A percentile compares a stretch with the other conserved stretches of the same genome.
These are phyloP conservation scores for Nasonia oneida DNA, from an alignment of 2,888 invertebrate genomes.

Conservation along the genomic window DNA sequence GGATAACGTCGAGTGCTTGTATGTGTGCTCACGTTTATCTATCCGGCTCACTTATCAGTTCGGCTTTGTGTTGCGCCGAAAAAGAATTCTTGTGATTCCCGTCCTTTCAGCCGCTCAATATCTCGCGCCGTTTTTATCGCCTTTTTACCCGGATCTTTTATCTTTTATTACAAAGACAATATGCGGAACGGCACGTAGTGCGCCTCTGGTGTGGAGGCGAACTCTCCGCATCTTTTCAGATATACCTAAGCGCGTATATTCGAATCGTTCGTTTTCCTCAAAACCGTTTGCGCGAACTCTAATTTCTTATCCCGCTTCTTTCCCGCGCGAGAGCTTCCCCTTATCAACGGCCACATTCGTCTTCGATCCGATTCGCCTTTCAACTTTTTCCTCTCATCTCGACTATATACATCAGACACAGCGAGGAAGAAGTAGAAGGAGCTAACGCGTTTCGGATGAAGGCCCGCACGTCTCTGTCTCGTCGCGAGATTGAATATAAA, in stretches of 20 bases:
- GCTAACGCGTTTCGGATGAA: conserved; percentile 78
- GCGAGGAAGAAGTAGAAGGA: conserved; percentile 10
- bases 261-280: neutral
- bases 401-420: neutral
- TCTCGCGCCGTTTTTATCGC: conserved; percentile 31
- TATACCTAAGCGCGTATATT: neutral
- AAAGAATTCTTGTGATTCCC: conserved; percentile 1
- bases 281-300: neutral
- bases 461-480: conserved; percentile 66
- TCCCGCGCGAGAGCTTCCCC: conserved; percentile 35
- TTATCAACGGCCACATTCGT: conserved; percentile 46
- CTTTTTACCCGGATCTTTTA: conserved; percentile 33
- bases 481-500: conserved; percentile 78
- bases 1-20: neutral
- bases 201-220: conserved; percentile 1
- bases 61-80: conserved; percentile 8
- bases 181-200: neutral
- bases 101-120: neutral
- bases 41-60: neutral
- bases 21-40: neutral
- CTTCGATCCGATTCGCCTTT: neutral
- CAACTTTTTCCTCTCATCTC: neutral
- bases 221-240: conserved; percentile 2
- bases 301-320: neutral
- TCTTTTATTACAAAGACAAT: conserved; percentile 45